Evolutionary conservation across 2,797 vertebrate genomes (phyloP).

Genomic region (Diplodus sargus): DNA sequence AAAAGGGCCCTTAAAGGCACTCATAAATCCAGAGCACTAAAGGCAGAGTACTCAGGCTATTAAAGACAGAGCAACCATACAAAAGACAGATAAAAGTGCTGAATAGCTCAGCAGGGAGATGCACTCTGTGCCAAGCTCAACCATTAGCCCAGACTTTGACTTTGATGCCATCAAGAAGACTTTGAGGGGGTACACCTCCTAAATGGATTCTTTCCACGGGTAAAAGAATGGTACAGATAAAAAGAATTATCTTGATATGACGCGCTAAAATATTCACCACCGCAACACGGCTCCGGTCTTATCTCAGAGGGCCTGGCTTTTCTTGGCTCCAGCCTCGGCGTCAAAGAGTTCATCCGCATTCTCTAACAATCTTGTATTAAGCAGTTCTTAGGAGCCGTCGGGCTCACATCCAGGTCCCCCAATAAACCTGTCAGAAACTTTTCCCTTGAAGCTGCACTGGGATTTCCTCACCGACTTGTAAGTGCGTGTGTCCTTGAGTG

Average conservation of each 20-base stretch:
- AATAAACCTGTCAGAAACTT: conserved; percentile 72
- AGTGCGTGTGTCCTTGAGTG: conserved; percentile 53
- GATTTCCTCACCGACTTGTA: conserved; percentile 51
- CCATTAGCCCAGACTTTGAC: conserved; percentile 61
- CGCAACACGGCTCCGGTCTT: conserved; percentile 42
- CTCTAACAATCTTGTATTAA: conserved; percentile 66
- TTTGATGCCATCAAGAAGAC: conserved; percentile 66
- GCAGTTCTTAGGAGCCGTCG: conserved; percentile 53
- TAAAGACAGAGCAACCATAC: conserved; percentile 54
- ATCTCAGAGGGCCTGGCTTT: conserved; percentile 56
- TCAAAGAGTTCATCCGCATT: conserved; percentile 61
- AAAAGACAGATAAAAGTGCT: conserved; percentile 59
- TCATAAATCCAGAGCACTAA: conserved; percentile 56
- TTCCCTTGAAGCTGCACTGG: conserved; percentile 59
- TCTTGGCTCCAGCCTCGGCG: conserved; percentile 34
- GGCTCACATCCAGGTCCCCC: conserved; percentile 54
- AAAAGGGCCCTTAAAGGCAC: conserved; percentile 51
- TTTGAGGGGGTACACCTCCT: conserved; percentile 49
- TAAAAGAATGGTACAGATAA: conserved; percentile 69
- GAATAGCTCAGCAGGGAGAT: conserved; percentile 47
- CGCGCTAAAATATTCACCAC: conserved; percentile 75
- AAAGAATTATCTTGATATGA: conserved; percentile 70
- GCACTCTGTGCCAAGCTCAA: conserved; percentile 56
- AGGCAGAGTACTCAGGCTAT: conserved; percentile 47
- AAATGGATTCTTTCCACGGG: conserved; percentile 65